Evolutionary conservation across 2,888 invertebrate genomes (phyloP).

Genomic region (Rhorus exstirpatorius): DNA sequence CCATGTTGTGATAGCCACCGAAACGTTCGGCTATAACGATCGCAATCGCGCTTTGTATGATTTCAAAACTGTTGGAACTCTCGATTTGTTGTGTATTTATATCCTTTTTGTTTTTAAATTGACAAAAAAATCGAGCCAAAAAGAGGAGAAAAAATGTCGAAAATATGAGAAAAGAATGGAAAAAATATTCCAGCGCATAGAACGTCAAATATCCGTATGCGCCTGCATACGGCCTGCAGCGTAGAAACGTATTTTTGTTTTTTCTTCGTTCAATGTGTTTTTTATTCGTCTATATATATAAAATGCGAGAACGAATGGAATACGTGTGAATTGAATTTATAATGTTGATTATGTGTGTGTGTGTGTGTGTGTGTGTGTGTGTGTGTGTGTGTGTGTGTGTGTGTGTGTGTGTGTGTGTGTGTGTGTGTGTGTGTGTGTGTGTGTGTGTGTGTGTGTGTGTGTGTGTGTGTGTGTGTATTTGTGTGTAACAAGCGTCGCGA

Average conservation of each 20-base stretch:
- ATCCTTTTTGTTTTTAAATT: background rate
- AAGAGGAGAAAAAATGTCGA: constrained; percentile 1
- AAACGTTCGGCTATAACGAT: constrained; percentile 17
- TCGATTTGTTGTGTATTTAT: background rate
- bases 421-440: no score
- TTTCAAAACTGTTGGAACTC: background rate
- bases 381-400: no score
- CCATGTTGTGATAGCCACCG: constrained; percentile 16
- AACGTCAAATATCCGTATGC: constrained; percentile 12
- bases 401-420: no score
- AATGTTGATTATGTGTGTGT: constrained; percentile 5
- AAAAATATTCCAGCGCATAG: background rate
- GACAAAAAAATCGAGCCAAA: background rate
- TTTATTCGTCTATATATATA: background rate
- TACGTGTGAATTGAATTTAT: background rate
- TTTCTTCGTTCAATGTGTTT: background rate
- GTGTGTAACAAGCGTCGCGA: constrained; percentile 49
- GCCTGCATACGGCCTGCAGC: background rate
- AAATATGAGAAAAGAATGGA: constrained; percentile 8
- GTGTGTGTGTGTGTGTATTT: constrained; percentile 14
- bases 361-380: background rate
- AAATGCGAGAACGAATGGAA: background rate
- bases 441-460: constrained; percentile 1
- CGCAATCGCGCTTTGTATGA: background rate
- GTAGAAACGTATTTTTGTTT: background rate